Evolutionary conservation across 2,888 invertebrate genomes (phyloP).

Genomic region (Oasisia sp.): DNA sequence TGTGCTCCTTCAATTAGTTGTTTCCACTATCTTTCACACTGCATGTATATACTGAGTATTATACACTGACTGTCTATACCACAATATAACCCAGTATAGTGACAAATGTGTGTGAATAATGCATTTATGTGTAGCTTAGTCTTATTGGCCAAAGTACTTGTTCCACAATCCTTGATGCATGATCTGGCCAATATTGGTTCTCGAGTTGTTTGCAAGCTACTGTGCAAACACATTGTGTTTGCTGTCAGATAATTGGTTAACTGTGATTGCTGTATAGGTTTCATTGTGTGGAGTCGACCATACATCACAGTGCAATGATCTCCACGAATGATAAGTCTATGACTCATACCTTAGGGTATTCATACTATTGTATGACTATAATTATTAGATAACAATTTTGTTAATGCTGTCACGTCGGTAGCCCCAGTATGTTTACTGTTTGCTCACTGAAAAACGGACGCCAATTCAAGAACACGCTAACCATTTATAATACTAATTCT

Average conservation of each 20-base stretch:
- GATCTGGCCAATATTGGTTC: background rate
- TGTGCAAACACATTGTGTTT: background rate
- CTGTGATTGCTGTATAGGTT: background rate
- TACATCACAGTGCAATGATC: background rate
- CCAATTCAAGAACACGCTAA: background rate
- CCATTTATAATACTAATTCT: background rate
- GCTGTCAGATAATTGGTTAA: background rate
- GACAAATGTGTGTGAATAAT: background rate
- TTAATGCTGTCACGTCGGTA: background rate
- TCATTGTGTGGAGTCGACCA: background rate
- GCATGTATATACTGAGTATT: background rate
- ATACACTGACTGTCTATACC: too few species aligned
- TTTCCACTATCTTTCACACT: background rate
- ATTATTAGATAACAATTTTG: background rate
- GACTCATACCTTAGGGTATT: background rate
- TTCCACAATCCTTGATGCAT: background rate
- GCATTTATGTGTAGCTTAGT: background rate
- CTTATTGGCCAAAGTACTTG: background rate
- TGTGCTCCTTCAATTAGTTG: background rate
- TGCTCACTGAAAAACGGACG: background rate
- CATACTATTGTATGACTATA: too few species aligned
- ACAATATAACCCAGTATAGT: too few species aligned
- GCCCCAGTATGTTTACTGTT: background rate
- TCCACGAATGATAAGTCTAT: background rate
- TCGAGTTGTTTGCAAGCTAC: background rate